A percentile compares a stretch with the other conserved stretches of the same genome.
These are phyloP conservation scores for Punctoribates punctum DNA, from an alignment of 2,888 invertebrate genomes.

Conservation along the genomic window DNA sequence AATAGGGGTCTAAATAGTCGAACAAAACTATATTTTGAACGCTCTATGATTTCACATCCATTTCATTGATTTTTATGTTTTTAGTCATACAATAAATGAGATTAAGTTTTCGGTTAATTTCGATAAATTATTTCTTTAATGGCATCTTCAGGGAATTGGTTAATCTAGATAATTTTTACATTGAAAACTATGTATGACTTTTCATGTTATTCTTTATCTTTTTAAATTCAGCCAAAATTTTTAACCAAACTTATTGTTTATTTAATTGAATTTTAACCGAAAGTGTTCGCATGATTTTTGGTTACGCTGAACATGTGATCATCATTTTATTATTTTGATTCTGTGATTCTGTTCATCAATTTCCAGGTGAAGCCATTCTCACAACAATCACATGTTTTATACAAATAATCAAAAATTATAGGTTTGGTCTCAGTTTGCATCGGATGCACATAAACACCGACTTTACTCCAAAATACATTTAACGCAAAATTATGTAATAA, in stretches of 20 bases:
- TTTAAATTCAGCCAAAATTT: no score
- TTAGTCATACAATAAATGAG: neutral
- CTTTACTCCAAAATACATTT: neutral
- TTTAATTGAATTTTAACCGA: no score
- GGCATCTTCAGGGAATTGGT: no score
- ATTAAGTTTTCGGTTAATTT: neutral
- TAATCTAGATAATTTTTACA: no score
- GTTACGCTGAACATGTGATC: neutral
- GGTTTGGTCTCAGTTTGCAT: neutral
- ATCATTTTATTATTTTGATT: slow-evolving; percentile 12
- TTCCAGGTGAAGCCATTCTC: slow-evolving; percentile 29
- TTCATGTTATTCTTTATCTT: no score
- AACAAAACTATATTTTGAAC: neutral
- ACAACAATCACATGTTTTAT: slow-evolving; percentile 27
- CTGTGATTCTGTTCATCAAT: slow-evolving; percentile 7
- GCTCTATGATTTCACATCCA: no score
- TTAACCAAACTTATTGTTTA: no score
- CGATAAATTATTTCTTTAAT: no score
- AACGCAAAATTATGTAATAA: neutral
- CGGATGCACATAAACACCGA: neutral
- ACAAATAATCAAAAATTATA: slow-evolving; percentile 25
- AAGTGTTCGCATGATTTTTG: neutral
- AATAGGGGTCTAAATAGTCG: neutral
- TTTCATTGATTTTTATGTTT: slow-evolving; percentile 5
- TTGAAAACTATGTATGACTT: no score